Percentiles rank a stretch among this genome's conserved stretches.
Evolutionary conservation across 2,797 vertebrate genomes (phyloP).

Genomic region (Pseudocheirus occidentalis): DNA sequence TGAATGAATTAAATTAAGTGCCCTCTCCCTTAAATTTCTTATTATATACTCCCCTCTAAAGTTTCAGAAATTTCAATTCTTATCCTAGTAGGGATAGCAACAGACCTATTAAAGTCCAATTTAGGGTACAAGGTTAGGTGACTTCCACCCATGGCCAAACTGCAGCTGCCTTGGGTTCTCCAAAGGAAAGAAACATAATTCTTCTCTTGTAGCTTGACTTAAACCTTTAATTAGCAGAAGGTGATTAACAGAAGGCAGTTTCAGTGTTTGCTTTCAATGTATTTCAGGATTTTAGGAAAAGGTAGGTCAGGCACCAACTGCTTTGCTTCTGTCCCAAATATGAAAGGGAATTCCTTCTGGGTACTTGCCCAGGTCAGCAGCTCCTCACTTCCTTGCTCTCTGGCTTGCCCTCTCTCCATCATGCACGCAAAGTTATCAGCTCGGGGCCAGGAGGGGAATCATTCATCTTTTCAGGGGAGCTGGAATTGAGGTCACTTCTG

Average conservation of each 20-base stretch:
- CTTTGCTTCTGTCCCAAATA: neutral
- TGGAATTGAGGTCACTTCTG: conserved; percentile 51
- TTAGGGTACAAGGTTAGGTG: neutral
- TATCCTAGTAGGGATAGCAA: neutral
- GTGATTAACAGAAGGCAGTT: neutral
- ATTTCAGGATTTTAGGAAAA: neutral
- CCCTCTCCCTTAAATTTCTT: neutral
- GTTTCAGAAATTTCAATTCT: neutral
- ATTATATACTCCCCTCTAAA: neutral
- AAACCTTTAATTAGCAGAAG: neutral
- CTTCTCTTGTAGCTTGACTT: neutral
- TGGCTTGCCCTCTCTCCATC: neutral
- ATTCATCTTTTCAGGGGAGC: conserved; percentile 52
- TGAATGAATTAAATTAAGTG: neutral
- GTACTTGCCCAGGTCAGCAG: neutral
- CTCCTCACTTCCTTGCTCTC: neutral
- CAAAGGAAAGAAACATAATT: neutral
- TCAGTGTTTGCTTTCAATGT: neutral
- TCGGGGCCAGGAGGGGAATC: neutral
- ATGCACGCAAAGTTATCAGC: neutral
- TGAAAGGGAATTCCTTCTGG: neutral
- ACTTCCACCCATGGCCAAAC: neutral
- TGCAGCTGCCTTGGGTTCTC: neutral
- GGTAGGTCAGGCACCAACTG: rapidly evolving
- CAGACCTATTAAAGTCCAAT: neutral